Percentiles rank a stretch among this genome's conserved stretches.
phyloP scores from a whole-genome alignment of 2,113 vertebrate genomes.

The Zingel zingel region DNA sequence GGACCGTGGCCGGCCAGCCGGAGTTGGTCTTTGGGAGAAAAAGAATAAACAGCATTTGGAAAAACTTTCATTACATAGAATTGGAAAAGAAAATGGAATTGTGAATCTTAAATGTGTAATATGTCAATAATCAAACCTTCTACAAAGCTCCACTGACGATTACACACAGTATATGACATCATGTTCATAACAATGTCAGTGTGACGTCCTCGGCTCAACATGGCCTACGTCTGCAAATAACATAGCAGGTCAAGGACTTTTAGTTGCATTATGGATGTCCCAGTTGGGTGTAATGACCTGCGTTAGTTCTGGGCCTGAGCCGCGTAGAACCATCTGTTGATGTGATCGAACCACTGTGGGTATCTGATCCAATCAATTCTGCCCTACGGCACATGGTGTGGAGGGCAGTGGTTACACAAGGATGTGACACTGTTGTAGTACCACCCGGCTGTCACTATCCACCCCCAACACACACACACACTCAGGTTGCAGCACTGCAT shows the following conservation, averaged over 20 bases:
- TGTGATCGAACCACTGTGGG: constrained; percentile 27
- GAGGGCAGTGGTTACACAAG: constrained; percentile 48
- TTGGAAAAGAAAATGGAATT: too few species aligned
- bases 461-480: constrained; percentile 3
- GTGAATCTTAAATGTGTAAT: neutral
- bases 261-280: neutral
- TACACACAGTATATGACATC: neutral
- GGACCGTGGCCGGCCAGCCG: too few species aligned
- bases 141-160: neutral
- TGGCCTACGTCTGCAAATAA: neutral
- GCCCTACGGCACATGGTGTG: constrained; percentile 24
- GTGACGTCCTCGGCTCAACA: neutral
- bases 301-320: neutral
- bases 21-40: too few species aligned
- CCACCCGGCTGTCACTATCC: constrained; percentile 17
- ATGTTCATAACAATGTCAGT: neutral
- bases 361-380: constrained; percentile 58
- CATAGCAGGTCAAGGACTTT: neutral
- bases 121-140: neutral
- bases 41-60: too few species aligned
- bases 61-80: too few species aligned
- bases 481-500: constrained; percentile 22
- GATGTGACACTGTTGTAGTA: constrained; percentile 35
- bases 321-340: constrained; percentile 45
- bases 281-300: neutral